Conservation (phyloP, 2,797 vertebrate species). For the Macropodus opercularis region DNA sequence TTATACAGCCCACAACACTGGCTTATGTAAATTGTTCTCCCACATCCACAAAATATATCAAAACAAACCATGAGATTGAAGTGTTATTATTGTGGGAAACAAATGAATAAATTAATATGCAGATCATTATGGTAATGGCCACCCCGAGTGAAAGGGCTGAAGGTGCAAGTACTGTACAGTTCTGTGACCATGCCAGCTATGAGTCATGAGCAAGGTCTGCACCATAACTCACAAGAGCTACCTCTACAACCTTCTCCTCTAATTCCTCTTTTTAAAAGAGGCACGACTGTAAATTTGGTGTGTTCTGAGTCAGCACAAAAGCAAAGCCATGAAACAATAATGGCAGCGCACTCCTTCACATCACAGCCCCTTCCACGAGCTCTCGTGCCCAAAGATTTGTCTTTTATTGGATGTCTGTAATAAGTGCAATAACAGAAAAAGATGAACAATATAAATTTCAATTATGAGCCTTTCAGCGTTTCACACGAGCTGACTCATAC, state of each 20-base stretch:
- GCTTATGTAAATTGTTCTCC: slow-evolving; percentile 60
- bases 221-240: slow-evolving; percentile 56
- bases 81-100: slow-evolving; percentile 36
- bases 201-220: slow-evolving; percentile 48
- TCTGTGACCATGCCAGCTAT: slow-evolving; percentile 34
- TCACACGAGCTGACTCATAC: slow-evolving; percentile 12
- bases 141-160: slow-evolving; percentile 8
- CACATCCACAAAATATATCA: slow-evolving; percentile 43
- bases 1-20: slow-evolving; percentile 52
- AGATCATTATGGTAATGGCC: neutral
- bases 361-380: slow-evolving; percentile 50
- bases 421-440: slow-evolving; percentile 59
- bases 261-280: slow-evolving; percentile 52
- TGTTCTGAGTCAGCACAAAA: slow-evolving; percentile 77
- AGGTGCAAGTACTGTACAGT: slow-evolving; percentile 13
- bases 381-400: slow-evolving; percentile 59
- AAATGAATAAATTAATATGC: slow-evolving; percentile 30
- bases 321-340: slow-evolving; percentile 71
- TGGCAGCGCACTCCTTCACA: slow-evolving; percentile 53
- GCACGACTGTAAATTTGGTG: slow-evolving; percentile 71
- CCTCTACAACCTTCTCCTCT: slow-evolving; percentile 26
- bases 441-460: slow-evolving; percentile 67
- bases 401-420: slow-evolving; percentile 65
- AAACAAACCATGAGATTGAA: slow-evolving; percentile 41
- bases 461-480: slow-evolving; percentile 47